These are phyloP conservation scores for Cistogaster globosa DNA, from an alignment of 2,888 invertebrate genomes.

Conservation along the genomic window DNA sequence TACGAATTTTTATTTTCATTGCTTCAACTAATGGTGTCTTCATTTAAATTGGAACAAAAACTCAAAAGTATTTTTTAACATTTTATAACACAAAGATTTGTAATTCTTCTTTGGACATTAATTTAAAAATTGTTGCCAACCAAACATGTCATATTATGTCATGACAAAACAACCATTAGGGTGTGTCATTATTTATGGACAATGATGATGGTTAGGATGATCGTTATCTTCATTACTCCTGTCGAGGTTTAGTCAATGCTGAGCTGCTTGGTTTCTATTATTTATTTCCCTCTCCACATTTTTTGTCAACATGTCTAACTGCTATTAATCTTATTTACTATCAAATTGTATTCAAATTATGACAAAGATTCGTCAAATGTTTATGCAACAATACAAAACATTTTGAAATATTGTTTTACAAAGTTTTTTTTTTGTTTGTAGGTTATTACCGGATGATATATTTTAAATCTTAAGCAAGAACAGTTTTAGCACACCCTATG, in stretches of 20 bases:
- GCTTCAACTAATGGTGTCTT: conserved; percentile 19
- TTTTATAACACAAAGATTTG: no score
- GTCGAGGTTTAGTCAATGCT: background rate
- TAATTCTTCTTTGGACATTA: background rate
- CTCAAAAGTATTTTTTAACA: background rate
- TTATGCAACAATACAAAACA: conserved; percentile 17
- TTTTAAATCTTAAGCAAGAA: conserved; percentile 13
- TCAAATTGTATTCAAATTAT: conserved; percentile 79
- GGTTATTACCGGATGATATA: background rate
- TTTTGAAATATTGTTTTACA: conserved; percentile 61
- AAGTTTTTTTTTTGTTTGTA: background rate
- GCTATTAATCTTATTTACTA: conserved; percentile 81
- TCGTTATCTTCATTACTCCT: conserved; percentile 15
- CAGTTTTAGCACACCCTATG: background rate
- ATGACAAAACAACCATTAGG: conserved; percentile 24
- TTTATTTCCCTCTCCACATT: background rate
- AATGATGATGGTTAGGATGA: conserved; percentile 8
- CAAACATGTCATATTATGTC: conserved; percentile 43
- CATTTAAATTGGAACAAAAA: conserved; percentile 3
- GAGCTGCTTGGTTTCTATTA: conserved; percentile 17
- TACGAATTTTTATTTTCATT: conserved; percentile 28
- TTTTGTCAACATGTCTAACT: conserved; percentile 49
- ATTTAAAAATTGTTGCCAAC: conserved; percentile 21
- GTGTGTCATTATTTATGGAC: conserved; percentile 37
- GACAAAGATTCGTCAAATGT: conserved; percentile 67